Evolutionary conservation across 2,113 vertebrate genomes (phyloP).

Genomic region (Narcine bancroftii): DNA sequence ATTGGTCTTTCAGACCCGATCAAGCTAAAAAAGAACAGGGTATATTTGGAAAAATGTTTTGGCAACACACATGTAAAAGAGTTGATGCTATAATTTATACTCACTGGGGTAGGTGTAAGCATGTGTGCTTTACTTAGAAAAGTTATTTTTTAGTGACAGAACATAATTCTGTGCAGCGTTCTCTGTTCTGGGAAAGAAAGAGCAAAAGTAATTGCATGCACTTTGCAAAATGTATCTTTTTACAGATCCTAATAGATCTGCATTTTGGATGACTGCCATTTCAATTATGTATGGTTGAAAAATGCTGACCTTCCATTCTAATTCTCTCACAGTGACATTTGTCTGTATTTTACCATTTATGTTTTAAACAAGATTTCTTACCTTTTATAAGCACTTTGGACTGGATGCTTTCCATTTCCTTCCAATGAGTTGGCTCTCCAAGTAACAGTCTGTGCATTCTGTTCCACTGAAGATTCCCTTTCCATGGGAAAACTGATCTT

Average conservation of each 20-base stretch:
- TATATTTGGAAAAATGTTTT: background rate
- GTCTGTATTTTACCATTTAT: background rate
- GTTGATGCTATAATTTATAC: background rate
- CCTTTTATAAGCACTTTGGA: background rate
- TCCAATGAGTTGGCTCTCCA: background rate
- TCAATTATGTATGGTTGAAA: background rate
- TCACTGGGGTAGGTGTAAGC: background rate
- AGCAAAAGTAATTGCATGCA: background rate
- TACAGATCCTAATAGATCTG: background rate
- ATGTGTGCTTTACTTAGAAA: background rate
- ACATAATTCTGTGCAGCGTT: background rate
- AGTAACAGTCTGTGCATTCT: background rate
- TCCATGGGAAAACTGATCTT: background rate
- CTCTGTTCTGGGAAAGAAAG: background rate
- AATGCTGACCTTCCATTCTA: background rate
- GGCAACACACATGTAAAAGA: background rate
- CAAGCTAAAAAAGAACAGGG: background rate
- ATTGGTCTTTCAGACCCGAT: background rate
- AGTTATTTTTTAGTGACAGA: background rate
- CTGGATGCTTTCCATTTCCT: background rate
- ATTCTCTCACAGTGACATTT: background rate
- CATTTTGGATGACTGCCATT: background rate
- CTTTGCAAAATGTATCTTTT: background rate
- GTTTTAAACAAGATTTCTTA: background rate
- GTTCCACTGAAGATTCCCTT: too few relatives aligned